These are phyloP conservation scores for Silurus lanzhouensis DNA, from an alignment of 2,797 vertebrate species.

Conservation along the genomic window DNA sequence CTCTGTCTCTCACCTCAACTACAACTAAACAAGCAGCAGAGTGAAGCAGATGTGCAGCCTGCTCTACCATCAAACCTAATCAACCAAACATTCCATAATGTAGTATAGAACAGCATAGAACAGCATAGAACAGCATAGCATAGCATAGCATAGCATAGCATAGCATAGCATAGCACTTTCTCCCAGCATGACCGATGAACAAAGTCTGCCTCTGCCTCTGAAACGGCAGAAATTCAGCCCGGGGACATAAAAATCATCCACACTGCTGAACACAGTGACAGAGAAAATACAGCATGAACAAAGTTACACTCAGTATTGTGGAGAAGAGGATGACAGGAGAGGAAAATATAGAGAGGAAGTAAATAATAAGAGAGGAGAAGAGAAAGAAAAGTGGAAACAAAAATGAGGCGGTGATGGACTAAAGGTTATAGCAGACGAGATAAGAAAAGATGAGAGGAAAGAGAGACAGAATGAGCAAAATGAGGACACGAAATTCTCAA, in stretches of 20 bases:
- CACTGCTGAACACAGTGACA: conserved; percentile 5
- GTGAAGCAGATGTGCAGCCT: conserved; percentile 4
- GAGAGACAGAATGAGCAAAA: background rate
- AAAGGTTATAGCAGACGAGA: background rate
- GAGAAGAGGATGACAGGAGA: background rate
- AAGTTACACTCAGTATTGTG: background rate
- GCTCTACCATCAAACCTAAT: conserved; percentile 9
- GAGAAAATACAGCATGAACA: background rate
- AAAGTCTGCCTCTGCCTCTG: background rate
- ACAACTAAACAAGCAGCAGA: conserved; percentile 14
- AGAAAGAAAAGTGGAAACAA: background rate
- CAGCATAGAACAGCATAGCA: background rate
- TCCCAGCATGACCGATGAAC: conserved; percentile 13
- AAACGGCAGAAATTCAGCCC: conserved; percentile 22
- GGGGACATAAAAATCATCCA: conserved; percentile 35
- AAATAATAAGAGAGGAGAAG: background rate
- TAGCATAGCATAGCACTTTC: background rate
- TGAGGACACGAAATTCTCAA: too few species aligned
- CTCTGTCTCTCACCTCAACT: background rate
- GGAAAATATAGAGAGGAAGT: background rate
- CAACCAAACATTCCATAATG: conserved; percentile 44
- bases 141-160: background rate
- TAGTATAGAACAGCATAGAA: background rate
- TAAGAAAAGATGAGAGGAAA: background rate
- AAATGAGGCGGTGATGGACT: too few species aligned